These are phyloP conservation scores for Patella vulgata DNA, from an alignment of 1,140 invertebrate genomes.

Conservation along the genomic window DNA sequence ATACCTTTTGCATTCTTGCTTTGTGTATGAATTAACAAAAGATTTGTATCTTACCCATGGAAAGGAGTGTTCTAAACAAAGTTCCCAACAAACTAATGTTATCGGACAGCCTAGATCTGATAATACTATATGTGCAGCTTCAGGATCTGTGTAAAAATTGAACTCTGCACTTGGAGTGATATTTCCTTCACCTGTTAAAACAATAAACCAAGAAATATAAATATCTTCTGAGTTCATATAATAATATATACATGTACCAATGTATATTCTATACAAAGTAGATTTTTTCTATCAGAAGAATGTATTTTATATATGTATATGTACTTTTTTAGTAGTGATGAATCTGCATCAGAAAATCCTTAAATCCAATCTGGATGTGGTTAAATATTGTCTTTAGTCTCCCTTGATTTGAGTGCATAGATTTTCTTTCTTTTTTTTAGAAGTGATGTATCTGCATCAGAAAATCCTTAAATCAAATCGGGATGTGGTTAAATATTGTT, in stretches of 20 bases:
- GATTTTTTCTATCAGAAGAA: background rate
- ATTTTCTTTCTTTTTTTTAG: background rate
- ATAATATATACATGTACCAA: background rate
- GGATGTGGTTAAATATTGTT: background rate
- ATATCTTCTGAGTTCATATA: background rate
- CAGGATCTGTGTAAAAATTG: constrained; percentile 83
- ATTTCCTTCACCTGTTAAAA: constrained; percentile 73
- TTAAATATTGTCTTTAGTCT: background rate
- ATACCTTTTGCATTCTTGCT: no score
- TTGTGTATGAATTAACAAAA: no score
- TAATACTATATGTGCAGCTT: constrained; percentile 83
- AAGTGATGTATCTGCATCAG: background rate
- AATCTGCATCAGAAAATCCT: background rate
- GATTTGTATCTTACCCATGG: constrained; percentile 13
- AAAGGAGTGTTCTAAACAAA: constrained; percentile 2
- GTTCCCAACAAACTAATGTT: constrained; percentile 10
- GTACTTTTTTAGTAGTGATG: background rate
- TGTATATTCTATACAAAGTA: background rate
- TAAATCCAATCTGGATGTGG: background rate
- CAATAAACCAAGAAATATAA: background rate
- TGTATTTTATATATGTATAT: background rate
- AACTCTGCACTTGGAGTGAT: constrained; percentile 77
- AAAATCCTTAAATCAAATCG: background rate
- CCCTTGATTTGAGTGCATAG: background rate
- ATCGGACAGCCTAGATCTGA: constrained; percentile 72